These are phyloP conservation scores for Podocnemis expansa DNA, from an alignment of 2,113 vertebrate species.

Conservation along the genomic window DNA sequence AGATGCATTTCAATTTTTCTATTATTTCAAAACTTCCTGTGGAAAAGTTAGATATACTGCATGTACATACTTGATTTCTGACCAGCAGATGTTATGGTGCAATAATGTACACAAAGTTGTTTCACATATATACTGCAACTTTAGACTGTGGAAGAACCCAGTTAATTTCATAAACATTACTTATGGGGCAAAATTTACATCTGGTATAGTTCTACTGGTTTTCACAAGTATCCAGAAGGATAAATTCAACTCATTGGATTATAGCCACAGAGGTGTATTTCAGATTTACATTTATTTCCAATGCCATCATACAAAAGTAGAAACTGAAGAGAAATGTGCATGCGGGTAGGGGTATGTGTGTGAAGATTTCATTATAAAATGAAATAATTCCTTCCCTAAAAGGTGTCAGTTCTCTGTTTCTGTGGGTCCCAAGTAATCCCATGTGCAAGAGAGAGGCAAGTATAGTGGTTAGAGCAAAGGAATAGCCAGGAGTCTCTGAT, in stretches of 20 bases:
- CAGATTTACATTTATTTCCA: not conserved
- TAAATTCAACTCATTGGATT: not conserved
- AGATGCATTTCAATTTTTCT: not conserved
- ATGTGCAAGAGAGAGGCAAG: not conserved
- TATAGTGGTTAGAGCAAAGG: not conserved
- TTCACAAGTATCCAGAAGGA: not conserved
- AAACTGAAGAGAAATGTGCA: not conserved
- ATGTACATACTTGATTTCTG: not conserved
- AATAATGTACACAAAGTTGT: accelerated
- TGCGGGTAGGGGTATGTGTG: not conserved
- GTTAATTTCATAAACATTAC: not conserved
- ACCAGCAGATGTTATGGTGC: not conserved
- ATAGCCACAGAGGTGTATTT: not conserved
- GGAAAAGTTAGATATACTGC: not conserved
- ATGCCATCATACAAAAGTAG: not conserved
- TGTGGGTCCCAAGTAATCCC: not conserved
- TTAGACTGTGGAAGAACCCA: not conserved
- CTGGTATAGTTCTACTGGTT: not conserved
- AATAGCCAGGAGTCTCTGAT: not conserved
- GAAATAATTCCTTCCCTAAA: not conserved
- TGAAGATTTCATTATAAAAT: not conserved
- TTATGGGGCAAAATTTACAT: not conserved
- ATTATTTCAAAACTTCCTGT: not conserved
- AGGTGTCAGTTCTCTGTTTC: not conserved
- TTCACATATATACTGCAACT: not conserved